These are phyloP conservation scores for Dichetophora obliterata DNA, from an alignment of 2,888 invertebrate genomes.

Conservation along the genomic window DNA sequence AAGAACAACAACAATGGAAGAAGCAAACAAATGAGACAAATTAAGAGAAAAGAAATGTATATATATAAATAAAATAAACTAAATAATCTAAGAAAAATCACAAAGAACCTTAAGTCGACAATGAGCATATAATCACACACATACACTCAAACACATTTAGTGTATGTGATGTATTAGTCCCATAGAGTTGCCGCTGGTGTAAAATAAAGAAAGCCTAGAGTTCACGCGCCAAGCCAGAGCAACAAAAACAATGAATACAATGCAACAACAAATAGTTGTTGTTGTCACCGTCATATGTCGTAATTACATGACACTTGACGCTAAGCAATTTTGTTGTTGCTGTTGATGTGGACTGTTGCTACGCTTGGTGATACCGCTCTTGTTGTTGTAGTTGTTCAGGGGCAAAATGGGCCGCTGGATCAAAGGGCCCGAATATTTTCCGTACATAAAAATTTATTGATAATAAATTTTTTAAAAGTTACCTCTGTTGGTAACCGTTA, in stretches of 20 bases:
- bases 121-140: neutral
- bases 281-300: conserved; percentile 55
- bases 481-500: no score
- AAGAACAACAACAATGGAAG: neutral
- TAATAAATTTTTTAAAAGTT: no score
- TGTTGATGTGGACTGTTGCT: neutral
- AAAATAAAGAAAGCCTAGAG: no score
- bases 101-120: neutral
- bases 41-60: neutral
- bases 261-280: conserved; percentile 23
- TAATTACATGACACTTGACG: conserved; percentile 69
- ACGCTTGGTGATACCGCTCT: neutral
- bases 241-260: neutral
- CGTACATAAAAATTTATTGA: no score
- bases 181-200: neutral
- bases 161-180: neutral
- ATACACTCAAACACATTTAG: neutral
- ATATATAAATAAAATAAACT: neutral
- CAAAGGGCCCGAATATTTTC: no score
- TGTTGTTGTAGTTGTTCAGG: no score
- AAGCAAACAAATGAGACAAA: neutral
- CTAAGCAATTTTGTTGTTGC: conserved; percentile 65
- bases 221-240: no score
- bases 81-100: neutral
- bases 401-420: no score